These are phyloP conservation scores for Schlechtendalia chinensis DNA, from an alignment of 1,140 invertebrate genomes.

Conservation along the genomic window DNA sequence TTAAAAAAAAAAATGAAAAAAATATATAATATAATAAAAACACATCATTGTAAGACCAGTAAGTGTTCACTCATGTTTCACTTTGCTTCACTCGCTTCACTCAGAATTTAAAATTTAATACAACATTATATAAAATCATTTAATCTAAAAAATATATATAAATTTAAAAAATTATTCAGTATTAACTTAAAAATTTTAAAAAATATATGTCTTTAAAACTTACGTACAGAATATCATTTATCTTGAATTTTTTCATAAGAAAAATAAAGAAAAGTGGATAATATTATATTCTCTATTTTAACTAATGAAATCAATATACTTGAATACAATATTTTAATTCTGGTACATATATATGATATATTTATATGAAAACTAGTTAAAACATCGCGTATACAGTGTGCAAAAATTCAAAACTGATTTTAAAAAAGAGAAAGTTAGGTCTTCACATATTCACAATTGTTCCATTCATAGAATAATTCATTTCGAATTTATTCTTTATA, in stretches of 20 bases:
- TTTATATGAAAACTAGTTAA: too few relatives aligned
- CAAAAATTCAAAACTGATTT: conserved; percentile 20
- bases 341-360: neutral
- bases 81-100: too few relatives aligned
- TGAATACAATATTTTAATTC: neutral
- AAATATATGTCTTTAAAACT: too few relatives aligned
- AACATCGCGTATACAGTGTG: neutral
- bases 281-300: neutral
- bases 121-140: too few relatives aligned
- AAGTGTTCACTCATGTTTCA: too few relatives aligned
- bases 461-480: conserved; percentile 4
- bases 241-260: neutral
- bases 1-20: too few relatives aligned
- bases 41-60: too few relatives aligned
- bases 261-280: neutral
- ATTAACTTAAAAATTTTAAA: too few relatives aligned
- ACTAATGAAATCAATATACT: neutral
- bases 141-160: too few relatives aligned
- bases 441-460: conserved; percentile 26
- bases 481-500: conserved; percentile 1
- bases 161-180: too few relatives aligned
- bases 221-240: neutral
- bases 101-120: too few relatives aligned
- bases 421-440: conserved; percentile 15
- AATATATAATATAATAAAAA: too few relatives aligned